Evolutionary conservation across 1,140 invertebrate species (phyloP), one percentile per base, ranked within the genome.

Genomic region (Drosophila yakuba): DNA sequence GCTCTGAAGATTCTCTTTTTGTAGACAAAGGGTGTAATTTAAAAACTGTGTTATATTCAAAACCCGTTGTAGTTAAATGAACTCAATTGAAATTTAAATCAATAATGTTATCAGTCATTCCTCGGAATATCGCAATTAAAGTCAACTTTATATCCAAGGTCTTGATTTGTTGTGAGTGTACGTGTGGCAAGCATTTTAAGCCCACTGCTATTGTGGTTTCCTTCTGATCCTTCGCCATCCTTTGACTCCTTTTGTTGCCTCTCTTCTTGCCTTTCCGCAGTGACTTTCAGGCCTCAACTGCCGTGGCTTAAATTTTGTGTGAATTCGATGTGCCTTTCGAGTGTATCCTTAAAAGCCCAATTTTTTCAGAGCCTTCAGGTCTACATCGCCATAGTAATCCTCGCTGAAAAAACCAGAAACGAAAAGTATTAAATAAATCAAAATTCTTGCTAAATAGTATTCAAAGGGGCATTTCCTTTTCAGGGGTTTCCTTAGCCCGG

Each of bases 301-400:
- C 58, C 57, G 38, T 55, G 57, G 47, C 74, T 74, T 48, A 44
- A 61, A 69, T 57, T 57, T 23, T 66, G 45, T 75, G 43, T 61
- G 62, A 39, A 48, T 63, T 35, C 56, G 66, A 15, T 61, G 69
- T 55, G 59, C 20, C 47, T 68, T 68, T 15, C 66, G 23, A 63
- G 25, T 62, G n/a, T 58, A 60, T 76, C 45, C 78, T 91, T 94
- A 95, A 93, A 94, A 96, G 92, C 96, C 96, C 92, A 96, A 93
- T 93, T 96, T 96, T 93, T 95, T 96, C 71, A 97, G 93, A 56
- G 96, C 95, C 93, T 96, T 96, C 72, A 96, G 93, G 93, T 97
- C 96, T 79, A 97, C 95, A 91, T 96, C 96, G 89, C 96, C 96
- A 90, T 97, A 96, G 93, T 97, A 97, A 93, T 97, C 96, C 93